phyloP scores from a whole-genome alignment of 1,140 invertebrate genomes.

The Oscheius sp. region DNA sequence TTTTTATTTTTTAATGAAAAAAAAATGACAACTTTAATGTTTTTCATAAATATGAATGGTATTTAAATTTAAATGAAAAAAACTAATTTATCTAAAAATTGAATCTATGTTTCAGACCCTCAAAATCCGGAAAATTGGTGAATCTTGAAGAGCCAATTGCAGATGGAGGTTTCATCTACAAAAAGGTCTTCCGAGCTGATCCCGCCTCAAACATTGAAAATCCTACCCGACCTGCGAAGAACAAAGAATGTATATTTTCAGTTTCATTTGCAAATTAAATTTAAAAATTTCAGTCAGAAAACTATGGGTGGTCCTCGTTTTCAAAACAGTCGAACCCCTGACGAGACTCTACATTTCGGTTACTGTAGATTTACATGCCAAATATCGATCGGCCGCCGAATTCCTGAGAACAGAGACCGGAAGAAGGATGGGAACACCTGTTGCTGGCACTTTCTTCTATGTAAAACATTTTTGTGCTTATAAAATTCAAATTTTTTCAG shows the following conservation, averaged over 20 bases:
- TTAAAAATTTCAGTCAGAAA: conserved; percentile 25
- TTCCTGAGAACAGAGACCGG: conserved; percentile 37
- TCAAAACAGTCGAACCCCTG: conserved; percentile 33
- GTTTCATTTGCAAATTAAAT: background rate
- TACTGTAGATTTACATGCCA: conserved; percentile 31
- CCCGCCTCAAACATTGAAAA: conserved; percentile 37
- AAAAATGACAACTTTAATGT: too few species aligned
- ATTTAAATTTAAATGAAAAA: too few species aligned
- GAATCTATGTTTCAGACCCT: conserved; percentile 2
- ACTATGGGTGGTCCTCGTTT: conserved; percentile 35
- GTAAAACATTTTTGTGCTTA: background rate
- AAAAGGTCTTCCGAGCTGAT: conserved; percentile 31
- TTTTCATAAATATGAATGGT: too few species aligned
- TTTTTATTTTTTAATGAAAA: too few species aligned
- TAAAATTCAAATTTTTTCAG: conserved; percentile 12
- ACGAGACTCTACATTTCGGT: conserved; percentile 35
- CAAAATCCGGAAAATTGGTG: conserved; percentile 26
- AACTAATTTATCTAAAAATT: too few species aligned
- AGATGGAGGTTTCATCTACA: conserved; percentile 40
- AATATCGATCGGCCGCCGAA: conserved; percentile 34
- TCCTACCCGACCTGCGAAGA: conserved; percentile 21
- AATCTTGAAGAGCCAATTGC: conserved; percentile 38
- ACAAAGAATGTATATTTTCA: conserved; percentile 32
- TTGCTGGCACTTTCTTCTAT: conserved; percentile 37
- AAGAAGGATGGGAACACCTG: conserved; percentile 34